Conservation (phyloP, 2,888 invertebrate genomes). For the Leptogaster cylindrica region DNA sequence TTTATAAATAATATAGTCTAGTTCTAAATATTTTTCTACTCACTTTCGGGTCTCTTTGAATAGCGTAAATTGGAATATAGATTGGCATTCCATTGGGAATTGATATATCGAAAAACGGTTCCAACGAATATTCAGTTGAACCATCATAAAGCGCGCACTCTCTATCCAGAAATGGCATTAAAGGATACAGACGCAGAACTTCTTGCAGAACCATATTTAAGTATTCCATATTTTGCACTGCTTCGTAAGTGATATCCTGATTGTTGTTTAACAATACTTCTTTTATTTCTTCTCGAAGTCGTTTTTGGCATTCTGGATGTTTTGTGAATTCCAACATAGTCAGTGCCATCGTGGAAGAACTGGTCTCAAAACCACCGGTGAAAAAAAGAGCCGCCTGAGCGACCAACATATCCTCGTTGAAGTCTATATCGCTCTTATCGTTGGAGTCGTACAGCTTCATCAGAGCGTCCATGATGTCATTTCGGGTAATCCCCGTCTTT, state of each 20-base stretch:
- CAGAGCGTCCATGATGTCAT: conserved; percentile 64
- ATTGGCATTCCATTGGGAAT: conserved; percentile 58
- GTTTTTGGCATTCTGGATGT: conserved; percentile 5
- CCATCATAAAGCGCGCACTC: conserved; percentile 53
- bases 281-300: conserved; percentile 26
- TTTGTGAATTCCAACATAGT: conserved; percentile 14
- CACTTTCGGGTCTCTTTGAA: conserved; percentile 59
- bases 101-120: conserved; percentile 53
- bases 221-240: conserved; percentile 20
- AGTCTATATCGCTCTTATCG: conserved; percentile 49
- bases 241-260: conserved; percentile 20
- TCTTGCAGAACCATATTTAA: conserved; percentile 52
- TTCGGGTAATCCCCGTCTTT: conserved; percentile 56
- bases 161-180: conserved; percentile 59
- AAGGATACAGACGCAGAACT: conserved; percentile 58
- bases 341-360: conserved; percentile 22
- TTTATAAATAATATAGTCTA: too few species aligned
- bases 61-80: conserved; percentile 56
- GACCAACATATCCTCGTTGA: conserved; percentile 54
- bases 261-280: background rate
- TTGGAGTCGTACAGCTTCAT: conserved; percentile 59
- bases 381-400: conserved; percentile 60
- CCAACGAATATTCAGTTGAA: conserved; percentile 52
- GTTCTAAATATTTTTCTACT: background rate
- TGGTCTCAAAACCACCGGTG: conserved; percentile 59